Percentiles rank a stretch among this genome's conserved stretches.
phyloP scores from a whole-genome alignment of 2,113 vertebrate species.

The Gymnobelideus leadbeateri region DNA sequence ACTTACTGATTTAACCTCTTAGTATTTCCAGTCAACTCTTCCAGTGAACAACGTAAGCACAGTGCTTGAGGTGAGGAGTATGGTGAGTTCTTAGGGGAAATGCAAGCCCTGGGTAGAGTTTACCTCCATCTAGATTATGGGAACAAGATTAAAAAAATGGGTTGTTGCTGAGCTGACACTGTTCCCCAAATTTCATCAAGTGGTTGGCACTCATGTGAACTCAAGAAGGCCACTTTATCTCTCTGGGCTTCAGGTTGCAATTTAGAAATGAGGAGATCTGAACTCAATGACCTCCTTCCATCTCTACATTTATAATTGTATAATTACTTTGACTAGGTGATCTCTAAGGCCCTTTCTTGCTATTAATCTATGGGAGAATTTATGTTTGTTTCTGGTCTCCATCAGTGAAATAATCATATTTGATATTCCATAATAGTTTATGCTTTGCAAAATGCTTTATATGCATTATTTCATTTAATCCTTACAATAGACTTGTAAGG shows the following conservation, averaged over 20 bases:
- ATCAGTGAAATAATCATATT: constrained; percentile 3
- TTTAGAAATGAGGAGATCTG: neutral
- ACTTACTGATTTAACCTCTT: too few species aligned
- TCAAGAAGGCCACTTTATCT: neutral
- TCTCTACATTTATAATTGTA: neutral
- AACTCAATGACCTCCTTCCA: neutral
- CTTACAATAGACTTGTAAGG: neutral
- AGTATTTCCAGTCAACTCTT: too few species aligned
- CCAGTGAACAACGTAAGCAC: neutral
- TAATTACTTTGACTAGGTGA: neutral
- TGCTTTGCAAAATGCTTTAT: neutral
- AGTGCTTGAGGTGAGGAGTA: constrained; percentile 11
- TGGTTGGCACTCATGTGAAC: neutral
- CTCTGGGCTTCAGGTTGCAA: neutral
- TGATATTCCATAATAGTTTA: neutral
- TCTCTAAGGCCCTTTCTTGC: neutral
- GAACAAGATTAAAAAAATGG: constrained; percentile 22
- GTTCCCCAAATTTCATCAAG: neutral
- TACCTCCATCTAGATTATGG: neutral
- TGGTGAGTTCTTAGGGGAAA: neutral
- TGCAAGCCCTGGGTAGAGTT: neutral
- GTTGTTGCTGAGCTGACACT: constrained; percentile 1
- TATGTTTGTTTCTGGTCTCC: neutral
- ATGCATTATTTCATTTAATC: constrained; percentile 6
- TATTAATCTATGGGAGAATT: neutral